These are phyloP conservation scores for Drosophila mayaguana DNA, from an alignment of 2,888 invertebrate species.

Conservation along the genomic window DNA sequence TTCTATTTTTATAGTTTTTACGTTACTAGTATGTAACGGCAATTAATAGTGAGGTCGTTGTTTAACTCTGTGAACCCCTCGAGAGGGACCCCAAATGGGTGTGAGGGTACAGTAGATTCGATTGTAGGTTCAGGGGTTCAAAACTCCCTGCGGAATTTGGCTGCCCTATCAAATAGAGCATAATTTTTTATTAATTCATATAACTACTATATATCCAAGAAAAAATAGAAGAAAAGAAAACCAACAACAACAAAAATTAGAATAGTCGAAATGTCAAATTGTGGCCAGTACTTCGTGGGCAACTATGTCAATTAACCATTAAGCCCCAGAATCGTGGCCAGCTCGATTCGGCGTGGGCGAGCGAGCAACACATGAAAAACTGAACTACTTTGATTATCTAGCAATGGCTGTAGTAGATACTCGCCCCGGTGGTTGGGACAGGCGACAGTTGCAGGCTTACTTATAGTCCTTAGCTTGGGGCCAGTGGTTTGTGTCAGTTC, in stretches of 20 bases:
- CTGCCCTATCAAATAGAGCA: slow-evolving; percentile 1
- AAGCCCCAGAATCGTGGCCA: slow-evolving; percentile 1
- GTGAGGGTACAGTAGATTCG: not conserved
- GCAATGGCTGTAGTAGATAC: slow-evolving; percentile 7
- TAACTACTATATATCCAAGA: not conserved
- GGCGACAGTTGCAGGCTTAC: slow-evolving; percentile 30
- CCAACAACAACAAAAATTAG: not conserved
- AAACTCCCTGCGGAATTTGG: not conserved
- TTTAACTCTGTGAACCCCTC: slow-evolving; percentile 8
- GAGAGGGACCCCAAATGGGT: not conserved
- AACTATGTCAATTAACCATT: slow-evolving; percentile 22
- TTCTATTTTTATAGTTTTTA: slow-evolving; percentile 45
- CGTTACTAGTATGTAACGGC: slow-evolving; percentile 27
- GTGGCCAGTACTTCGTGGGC: not conserved
- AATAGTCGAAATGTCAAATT: slow-evolving; percentile 19
- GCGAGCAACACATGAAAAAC: slow-evolving; percentile 54
- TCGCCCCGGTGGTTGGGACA: slow-evolving; percentile 17
- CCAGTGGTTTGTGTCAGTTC: slow-evolving; percentile 19
- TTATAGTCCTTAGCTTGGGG: slow-evolving; percentile 7
- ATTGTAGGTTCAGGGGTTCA: not conserved
- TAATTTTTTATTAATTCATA: slow-evolving; percentile 15
- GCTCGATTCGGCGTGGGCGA: slow-evolving; percentile 6
- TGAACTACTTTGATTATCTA: slow-evolving; percentile 46
- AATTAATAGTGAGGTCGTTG: slow-evolving; percentile 32
- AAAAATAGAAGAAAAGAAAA: not conserved